These are phyloP conservation scores for Lasioglossum morio DNA, from an alignment of 2,888 invertebrate species.

Conservation along the genomic window DNA sequence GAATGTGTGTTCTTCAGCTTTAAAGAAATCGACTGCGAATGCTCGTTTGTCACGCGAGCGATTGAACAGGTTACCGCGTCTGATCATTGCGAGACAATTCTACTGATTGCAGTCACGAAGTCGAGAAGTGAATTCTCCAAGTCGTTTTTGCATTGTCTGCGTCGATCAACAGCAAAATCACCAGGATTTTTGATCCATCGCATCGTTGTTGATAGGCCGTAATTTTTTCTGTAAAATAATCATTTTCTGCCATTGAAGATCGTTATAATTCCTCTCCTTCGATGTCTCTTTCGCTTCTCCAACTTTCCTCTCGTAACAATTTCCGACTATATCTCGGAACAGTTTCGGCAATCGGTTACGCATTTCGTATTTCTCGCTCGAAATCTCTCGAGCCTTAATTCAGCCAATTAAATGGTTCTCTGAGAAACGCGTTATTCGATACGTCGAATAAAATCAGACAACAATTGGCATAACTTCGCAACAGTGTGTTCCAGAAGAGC, in stretches of 20 bases:
- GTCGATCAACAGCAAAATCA: neutral
- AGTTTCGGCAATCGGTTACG: neutral
- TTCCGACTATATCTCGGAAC: neutral
- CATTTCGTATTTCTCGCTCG: conserved; percentile 9
- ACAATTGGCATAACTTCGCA: neutral
- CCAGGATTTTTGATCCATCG: neutral
- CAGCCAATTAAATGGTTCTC: neutral
- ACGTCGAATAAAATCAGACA: neutral
- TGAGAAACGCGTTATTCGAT: neutral
- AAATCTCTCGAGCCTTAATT: neutral
- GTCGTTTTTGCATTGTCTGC: neutral
- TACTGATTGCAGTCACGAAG: neutral
- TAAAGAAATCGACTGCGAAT: neutral
- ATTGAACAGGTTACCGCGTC: neutral
- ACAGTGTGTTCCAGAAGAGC: neutral
- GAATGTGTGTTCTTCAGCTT: neutral
- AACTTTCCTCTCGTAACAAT: neutral
- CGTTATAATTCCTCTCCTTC: neutral
- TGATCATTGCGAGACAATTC: neutral
- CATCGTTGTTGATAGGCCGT: neutral
- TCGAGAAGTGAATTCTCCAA: neutral
- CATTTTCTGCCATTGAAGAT: neutral
- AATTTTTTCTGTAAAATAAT: neutral
- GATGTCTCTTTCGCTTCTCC: neutral
- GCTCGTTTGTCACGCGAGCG: neutral